Percentiles rank a stretch among this genome's conserved stretches.
phyloP scores from a whole-genome alignment of 2,113 vertebrate species.

The Rattus rattus region DNA sequence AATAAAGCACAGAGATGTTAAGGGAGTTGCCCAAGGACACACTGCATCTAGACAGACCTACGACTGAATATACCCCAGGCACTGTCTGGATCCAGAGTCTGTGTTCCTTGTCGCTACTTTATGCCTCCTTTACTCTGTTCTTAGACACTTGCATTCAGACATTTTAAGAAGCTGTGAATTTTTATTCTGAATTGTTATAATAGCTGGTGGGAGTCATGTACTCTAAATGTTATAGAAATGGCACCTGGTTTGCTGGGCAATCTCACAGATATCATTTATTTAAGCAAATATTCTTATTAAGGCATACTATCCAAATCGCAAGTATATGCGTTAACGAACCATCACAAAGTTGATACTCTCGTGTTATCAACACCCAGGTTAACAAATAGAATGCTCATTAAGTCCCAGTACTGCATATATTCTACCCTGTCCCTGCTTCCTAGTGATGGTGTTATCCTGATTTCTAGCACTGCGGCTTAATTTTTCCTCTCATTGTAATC shows the following conservation, averaged over 20 bases:
- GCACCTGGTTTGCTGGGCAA: background rate
- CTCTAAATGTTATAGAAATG: background rate
- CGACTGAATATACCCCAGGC: background rate
- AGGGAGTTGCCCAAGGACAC: background rate
- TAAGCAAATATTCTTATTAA: conserved; percentile 27
- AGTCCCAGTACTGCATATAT: background rate
- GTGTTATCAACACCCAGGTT: background rate
- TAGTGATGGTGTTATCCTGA: background rate
- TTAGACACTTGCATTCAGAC: background rate
- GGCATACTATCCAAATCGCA: background rate
- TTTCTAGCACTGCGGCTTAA: background rate
- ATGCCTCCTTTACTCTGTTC: background rate
- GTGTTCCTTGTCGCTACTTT: background rate
- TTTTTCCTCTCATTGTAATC: background rate
- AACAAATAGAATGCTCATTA: background rate
- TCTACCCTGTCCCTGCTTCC: background rate
- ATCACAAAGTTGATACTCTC: background rate
- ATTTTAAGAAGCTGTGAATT: background rate
- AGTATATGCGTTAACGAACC: background rate
- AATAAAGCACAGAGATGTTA: background rate
- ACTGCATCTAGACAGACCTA: background rate
- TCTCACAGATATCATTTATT: background rate
- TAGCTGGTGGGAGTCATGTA: background rate
- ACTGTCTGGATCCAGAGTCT: background rate
- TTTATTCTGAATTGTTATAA: background rate